Evolutionary conservation across 2,797 vertebrate species (phyloP).

Genomic region (Sebastolobus alascanus): DNA sequence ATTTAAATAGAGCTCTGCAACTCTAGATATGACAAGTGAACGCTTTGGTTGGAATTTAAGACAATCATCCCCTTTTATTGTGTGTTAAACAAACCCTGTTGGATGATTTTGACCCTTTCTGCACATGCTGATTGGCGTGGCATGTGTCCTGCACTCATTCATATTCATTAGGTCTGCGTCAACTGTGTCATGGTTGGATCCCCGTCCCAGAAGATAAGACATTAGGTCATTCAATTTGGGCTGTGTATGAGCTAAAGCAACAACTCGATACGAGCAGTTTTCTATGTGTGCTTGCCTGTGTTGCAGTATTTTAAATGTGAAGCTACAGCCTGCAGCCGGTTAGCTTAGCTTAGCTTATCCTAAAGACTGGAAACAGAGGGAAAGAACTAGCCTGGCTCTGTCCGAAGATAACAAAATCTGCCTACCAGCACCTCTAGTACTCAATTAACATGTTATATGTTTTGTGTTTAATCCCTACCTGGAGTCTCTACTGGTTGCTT

Average conservation of each 20-base stretch:
- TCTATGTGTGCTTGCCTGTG: not conserved
- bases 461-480: not conserved
- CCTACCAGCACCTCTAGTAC: not conserved
- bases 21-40: not conserved
- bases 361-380: not conserved
- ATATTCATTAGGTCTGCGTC: constrained; percentile 44
- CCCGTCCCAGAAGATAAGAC: not conserved
- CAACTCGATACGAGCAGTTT: not conserved
- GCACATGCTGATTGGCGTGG: constrained; percentile 35
- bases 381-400: not conserved
- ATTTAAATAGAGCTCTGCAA: not conserved
- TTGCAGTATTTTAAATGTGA: not conserved
- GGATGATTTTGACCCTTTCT: constrained; percentile 53
- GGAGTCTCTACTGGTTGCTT: not conserved
- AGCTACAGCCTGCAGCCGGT: not conserved
- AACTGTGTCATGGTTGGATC: constrained; percentile 36
- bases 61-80: constrained; percentile 1
- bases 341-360: not conserved
- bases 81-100: constrained; percentile 39
- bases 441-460: not conserved
- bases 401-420: not conserved
- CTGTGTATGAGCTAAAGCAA: constrained; percentile 1
- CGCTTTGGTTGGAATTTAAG: constrained; percentile 1
- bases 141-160: constrained; percentile 48
- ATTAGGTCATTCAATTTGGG: not conserved